These are phyloP conservation scores for Ageneiosus marmoratus DNA, from an alignment of 2,113 vertebrate genomes.

Conservation along the genomic window DNA sequence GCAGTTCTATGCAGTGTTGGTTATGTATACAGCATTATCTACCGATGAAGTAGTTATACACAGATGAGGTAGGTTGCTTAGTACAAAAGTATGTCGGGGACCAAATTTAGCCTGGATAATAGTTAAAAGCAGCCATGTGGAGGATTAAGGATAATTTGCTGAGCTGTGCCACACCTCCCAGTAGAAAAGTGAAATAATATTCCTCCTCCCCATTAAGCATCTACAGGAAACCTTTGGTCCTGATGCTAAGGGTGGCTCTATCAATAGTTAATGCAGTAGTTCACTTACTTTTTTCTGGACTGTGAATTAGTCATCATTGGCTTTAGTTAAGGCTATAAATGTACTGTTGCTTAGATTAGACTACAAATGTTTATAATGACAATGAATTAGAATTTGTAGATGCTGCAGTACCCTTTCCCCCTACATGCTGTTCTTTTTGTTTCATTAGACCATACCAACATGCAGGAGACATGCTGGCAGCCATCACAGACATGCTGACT, in stretches of 20 bases:
- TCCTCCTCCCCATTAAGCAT: background rate
- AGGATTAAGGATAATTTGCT: background rate
- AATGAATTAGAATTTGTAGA: background rate
- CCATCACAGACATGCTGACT: constrained; percentile 81
- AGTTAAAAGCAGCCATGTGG: background rate
- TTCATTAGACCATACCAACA: constrained; percentile 89
- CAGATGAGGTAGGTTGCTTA: background rate
- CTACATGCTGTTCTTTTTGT: constrained; percentile 15
- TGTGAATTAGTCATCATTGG: background rate
- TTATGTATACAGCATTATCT: background rate
- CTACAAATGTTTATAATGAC: background rate
- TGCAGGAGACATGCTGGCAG: constrained; percentile 92
- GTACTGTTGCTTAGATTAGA: background rate
- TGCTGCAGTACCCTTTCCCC: background rate
- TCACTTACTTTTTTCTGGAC: background rate
- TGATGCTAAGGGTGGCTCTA: background rate
- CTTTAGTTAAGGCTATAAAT: background rate
- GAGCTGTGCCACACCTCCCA: background rate
- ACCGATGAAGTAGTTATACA: background rate
- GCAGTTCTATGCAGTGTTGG: background rate
- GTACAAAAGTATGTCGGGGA: too few species aligned
- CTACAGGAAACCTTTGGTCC: background rate
- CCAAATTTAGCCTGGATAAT: background rate
- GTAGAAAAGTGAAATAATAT: background rate
- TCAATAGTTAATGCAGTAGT: background rate